Conservation (phyloP, 2,888 invertebrate species). For the Macrosiphum euphorbiae region DNA sequence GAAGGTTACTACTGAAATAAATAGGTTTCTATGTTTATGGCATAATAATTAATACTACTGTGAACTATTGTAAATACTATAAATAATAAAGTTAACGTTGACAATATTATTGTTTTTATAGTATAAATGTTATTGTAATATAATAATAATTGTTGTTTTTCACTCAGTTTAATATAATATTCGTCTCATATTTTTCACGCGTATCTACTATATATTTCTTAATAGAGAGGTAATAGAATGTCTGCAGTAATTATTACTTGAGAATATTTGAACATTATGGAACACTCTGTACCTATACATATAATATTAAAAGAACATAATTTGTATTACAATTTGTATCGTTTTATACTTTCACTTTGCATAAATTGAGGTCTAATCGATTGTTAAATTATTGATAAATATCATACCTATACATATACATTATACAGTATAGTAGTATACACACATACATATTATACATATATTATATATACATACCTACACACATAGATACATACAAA, state of each 20-base stretch:
- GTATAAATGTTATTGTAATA: not conserved
- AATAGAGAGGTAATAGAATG: conserved; percentile 22
- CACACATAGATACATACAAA: no score
- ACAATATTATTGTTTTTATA: not conserved
- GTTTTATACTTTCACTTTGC: conserved; percentile 53
- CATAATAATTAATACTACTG: not conserved
- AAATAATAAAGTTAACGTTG: not conserved
- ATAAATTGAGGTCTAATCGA: conserved; percentile 43
- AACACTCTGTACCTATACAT: not conserved
- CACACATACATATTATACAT: no score
- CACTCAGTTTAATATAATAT: not conserved
- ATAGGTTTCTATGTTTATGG: not conserved
- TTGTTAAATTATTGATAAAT: conserved; percentile 23
- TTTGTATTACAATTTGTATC: conserved; percentile 38
- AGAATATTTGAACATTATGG: conserved; percentile 30
- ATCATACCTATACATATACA: not conserved
- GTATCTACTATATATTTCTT: not conserved
- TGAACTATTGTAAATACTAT: not conserved
- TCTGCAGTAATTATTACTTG: not conserved
- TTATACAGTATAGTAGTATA: not conserved
- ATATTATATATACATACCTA: not conserved
- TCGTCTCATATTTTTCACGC: not conserved
- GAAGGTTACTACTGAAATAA: not conserved
- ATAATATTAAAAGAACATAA: conserved; percentile 15
- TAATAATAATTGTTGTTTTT: not conserved